These are phyloP conservation scores for Callaeas wilsoni DNA, from an alignment of 2,113 vertebrate genomes.

Conservation along the genomic window DNA sequence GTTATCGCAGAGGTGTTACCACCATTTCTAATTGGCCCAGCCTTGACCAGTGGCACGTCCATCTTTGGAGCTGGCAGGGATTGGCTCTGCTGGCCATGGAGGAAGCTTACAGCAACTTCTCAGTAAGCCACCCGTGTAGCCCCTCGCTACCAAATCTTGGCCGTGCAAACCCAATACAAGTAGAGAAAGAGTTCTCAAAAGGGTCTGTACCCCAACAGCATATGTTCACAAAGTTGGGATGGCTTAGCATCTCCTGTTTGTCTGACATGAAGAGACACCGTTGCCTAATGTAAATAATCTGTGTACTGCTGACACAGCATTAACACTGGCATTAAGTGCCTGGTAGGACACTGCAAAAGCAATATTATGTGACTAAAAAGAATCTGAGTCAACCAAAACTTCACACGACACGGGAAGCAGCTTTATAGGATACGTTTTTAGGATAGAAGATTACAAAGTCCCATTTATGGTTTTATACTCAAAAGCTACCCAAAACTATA, in stretches of 20 bases:
- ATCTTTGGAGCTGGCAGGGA: background rate
- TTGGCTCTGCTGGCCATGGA: background rate
- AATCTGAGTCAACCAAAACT: background rate
- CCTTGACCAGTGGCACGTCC: fast-evolving
- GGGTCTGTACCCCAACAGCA: background rate
- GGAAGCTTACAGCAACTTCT: background rate
- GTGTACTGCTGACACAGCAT: background rate
- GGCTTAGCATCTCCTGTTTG: background rate
- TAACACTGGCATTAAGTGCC: background rate
- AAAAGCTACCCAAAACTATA: background rate
- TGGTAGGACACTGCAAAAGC: background rate
- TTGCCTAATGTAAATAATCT: background rate
- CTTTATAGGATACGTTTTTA: background rate
- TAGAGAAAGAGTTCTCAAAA: background rate
- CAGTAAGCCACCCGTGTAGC: fast-evolving
- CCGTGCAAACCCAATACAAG: background rate
- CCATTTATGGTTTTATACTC: background rate
- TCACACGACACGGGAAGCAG: background rate
- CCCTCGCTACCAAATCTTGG: background rate
- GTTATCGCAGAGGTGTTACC: background rate
- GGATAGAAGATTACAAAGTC: background rate
- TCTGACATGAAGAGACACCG: background rate
- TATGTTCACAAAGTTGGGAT: background rate
- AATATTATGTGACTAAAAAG: background rate
- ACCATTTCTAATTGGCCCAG: background rate